Evolutionary conservation across 2,113 vertebrate genomes (phyloP).

Genomic region (Nothoprocta pentlandii): DNA sequence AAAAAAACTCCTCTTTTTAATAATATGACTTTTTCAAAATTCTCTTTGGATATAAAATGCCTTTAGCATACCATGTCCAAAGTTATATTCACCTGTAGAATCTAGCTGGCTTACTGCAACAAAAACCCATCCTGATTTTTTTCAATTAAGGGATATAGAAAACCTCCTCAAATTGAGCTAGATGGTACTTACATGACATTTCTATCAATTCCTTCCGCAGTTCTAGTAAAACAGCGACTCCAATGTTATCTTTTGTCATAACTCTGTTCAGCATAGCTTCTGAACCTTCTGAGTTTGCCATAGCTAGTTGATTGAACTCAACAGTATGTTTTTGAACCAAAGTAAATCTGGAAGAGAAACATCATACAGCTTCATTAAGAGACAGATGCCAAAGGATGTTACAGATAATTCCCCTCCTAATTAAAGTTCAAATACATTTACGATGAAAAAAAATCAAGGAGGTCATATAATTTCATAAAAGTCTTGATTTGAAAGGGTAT

Average conservation of each 20-base stretch:
- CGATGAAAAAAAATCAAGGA: not conserved
- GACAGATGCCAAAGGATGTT: not conserved
- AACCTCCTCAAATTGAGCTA: not conserved
- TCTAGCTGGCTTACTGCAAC: not conserved
- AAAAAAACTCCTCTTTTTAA: not conserved
- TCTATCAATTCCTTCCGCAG: slow-evolving; percentile 95
- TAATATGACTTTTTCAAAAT: not conserved
- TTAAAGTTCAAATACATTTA: not conserved
- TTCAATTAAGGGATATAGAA: not conserved
- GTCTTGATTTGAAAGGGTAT: not conserved
- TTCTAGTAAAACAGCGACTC: slow-evolving; percentile 93
- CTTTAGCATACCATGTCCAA: not conserved
- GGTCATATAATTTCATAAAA: not conserved
- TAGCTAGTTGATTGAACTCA: slow-evolving; percentile 98
- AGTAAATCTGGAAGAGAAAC: slow-evolving; percentile 87
- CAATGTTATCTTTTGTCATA: slow-evolving; percentile 99
- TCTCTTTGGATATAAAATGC: not conserved
- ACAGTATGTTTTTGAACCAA: slow-evolving; percentile 97
- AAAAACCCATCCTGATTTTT: not conserved
- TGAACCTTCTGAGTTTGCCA: slow-evolving; percentile 98
- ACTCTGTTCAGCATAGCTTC: slow-evolving; percentile 98
- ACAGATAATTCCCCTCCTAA: not conserved
- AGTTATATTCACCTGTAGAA: not conserved
- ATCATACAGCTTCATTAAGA: not conserved
- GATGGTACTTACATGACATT: slow-evolving; percentile 87